Percentiles rank a stretch among this genome's conserved stretches.
phyloP scores from a whole-genome alignment of 1,140 invertebrate species.

The Ips typographus region DNA sequence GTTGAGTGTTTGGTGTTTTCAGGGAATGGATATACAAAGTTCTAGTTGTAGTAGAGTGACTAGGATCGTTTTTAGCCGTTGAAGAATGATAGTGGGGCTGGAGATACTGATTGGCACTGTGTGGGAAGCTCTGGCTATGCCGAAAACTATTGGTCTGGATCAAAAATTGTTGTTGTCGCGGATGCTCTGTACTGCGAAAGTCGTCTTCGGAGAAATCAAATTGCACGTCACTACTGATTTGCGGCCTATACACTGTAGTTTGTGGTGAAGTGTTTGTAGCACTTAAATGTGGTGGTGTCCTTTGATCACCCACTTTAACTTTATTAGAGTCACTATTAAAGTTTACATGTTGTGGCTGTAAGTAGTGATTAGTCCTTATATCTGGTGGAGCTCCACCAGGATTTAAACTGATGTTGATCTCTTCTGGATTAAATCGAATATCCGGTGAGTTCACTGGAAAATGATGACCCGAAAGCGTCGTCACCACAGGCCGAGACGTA shows the following conservation, averaged over 20 bases:
- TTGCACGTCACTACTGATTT: constrained; percentile 19
- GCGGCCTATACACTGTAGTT: constrained; percentile 14
- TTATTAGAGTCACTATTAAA: constrained; percentile 28
- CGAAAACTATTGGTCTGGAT: constrained; percentile 33
- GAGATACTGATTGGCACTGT: constrained; percentile 22
- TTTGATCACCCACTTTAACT: constrained; percentile 22
- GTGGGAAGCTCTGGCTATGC: constrained; percentile 32
- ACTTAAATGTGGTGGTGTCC: background rate
- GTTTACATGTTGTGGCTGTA: constrained; percentile 34
- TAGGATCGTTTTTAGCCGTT: constrained; percentile 23
- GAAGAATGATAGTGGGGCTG: constrained; percentile 23
- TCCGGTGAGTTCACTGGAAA: constrained; percentile 45
- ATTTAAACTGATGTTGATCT: constrained; percentile 50
- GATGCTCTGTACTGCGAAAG: background rate
- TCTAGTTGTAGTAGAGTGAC: constrained; percentile 25
- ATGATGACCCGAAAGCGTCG: constrained; percentile 42
- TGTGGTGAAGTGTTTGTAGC: constrained; percentile 11
- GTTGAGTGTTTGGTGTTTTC: constrained; percentile 34
- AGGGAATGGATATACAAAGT: constrained; percentile 33
- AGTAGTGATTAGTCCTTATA: constrained; percentile 44
- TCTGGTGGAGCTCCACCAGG: constrained; percentile 42
- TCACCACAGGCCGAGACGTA: constrained; percentile 40
- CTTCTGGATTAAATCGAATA: constrained; percentile 50
- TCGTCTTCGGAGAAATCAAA: constrained; percentile 17
- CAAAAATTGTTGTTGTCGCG: constrained; percentile 21